Evolutionary conservation across 2,113 vertebrate genomes (phyloP).

Genomic region (Menidia beryllina): DNA sequence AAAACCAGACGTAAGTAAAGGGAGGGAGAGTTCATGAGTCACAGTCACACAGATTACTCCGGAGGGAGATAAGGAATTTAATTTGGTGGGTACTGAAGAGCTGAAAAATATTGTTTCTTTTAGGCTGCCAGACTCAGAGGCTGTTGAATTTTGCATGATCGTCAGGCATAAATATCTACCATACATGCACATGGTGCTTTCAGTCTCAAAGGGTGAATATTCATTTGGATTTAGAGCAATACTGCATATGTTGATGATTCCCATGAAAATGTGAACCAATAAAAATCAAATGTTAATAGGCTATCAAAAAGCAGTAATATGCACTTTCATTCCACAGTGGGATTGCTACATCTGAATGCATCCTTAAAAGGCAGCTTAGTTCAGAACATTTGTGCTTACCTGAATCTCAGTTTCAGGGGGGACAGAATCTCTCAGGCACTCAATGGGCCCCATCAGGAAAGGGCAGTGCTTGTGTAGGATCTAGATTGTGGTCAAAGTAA

Average conservation of each 20-base stretch:
- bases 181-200: not conserved
- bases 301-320: not conserved
- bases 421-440: conserved; percentile 83
- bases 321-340: not conserved
- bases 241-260: not conserved
- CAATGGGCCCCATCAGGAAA: conserved; percentile 88
- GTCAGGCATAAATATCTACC: conserved; percentile 5
- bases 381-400: conserved; percentile 75
- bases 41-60: conserved; percentile 57
- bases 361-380: not conserved
- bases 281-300: not conserved
- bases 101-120: conserved; percentile 20
- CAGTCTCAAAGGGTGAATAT: conserved; percentile 20
- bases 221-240: conserved; percentile 4
- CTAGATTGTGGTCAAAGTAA: conserved; percentile 79
- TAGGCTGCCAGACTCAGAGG: conserved; percentile 2
- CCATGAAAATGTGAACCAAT: not conserved
- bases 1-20: conserved; percentile 62
- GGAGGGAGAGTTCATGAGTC: conserved; percentile 54
- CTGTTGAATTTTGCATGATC: conserved; percentile 7
- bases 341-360: not conserved
- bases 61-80: conserved; percentile 70
- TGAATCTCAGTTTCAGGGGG: conserved; percentile 88
- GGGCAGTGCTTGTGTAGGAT: conserved; percentile 88
- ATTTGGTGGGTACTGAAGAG: conserved; percentile 48